Evolutionary conservation across 2,113 vertebrate genomes (phyloP).

Genomic region (Chaetodon auriga): DNA sequence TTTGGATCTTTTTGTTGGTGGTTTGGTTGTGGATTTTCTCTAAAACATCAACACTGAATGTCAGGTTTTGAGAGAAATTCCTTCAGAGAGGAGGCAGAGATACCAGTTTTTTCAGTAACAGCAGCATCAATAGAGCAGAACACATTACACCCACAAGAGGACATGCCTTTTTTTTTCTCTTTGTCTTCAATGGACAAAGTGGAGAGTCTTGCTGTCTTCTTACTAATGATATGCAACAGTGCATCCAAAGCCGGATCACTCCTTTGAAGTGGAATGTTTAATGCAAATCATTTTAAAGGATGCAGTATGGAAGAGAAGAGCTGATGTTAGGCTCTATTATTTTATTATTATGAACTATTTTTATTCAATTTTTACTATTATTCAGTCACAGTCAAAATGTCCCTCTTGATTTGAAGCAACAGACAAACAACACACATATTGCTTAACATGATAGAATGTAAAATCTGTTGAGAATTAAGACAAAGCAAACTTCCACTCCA

Average conservation of each 20-base stretch:
- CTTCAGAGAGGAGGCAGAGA: neutral
- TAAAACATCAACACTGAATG: neutral
- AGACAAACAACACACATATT: neutral
- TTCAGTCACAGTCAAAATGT: neutral
- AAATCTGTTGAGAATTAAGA: neutral
- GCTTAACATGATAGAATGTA: neutral
- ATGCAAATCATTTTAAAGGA: neutral
- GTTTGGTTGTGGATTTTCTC: neutral
- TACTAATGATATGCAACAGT: neutral
- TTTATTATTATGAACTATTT: no score
- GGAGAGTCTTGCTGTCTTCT: neutral
- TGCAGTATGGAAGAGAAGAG: neutral
- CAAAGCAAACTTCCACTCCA: neutral
- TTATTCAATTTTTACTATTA: neutral
- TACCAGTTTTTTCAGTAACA: slow-evolving; percentile 6
- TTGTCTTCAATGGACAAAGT: neutral
- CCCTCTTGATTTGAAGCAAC: neutral
- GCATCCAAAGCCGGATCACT: neutral
- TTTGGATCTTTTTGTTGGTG: neutral
- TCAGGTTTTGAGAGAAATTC: neutral
- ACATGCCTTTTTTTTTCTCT: neutral
- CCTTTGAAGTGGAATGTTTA: neutral
- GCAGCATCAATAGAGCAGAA: neutral
- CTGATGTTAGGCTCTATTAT: neutral
- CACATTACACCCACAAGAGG: neutral